phyloP scores from a whole-genome alignment of 2,888 invertebrate genomes.

The Cybosia mesomella region DNA sequence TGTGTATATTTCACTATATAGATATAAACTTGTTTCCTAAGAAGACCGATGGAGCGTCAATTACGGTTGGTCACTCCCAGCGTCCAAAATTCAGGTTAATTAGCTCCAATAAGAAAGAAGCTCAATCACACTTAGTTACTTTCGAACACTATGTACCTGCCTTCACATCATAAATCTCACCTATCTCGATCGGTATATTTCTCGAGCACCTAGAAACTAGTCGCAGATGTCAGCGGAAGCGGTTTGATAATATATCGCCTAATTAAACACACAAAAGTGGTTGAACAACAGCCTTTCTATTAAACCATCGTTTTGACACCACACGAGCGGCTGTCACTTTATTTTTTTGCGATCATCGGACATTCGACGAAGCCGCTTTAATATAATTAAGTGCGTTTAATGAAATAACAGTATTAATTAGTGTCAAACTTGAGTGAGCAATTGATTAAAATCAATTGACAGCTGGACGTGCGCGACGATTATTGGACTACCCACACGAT shows the following conservation, averaged over 20 bases:
- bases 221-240: constrained; percentile 64
- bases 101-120: constrained; percentile 56
- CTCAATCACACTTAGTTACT: constrained; percentile 63
- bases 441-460: constrained; percentile 70
- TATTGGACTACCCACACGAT: constrained; percentile 66
- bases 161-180: constrained; percentile 62
- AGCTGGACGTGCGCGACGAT: constrained; percentile 52
- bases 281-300: constrained; percentile 52
- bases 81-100: constrained; percentile 57
- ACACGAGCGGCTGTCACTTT: constrained; percentile 59
- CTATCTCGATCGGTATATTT: constrained; percentile 63
- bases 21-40: background rate
- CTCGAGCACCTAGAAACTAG: constrained; percentile 51
- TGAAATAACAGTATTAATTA: constrained; percentile 74
- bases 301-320: constrained; percentile 67
- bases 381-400: constrained; percentile 74
- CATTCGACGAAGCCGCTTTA: constrained; percentile 60
- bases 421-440: constrained; percentile 66
- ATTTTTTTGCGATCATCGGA: constrained; percentile 60
- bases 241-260: constrained; percentile 66
- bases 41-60: background rate
- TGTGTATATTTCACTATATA: too few relatives aligned
- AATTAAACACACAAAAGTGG: constrained; percentile 66
- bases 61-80: background rate
- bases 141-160: constrained; percentile 51